Evolutionary conservation across 2,888 invertebrate genomes (phyloP).

Genomic region (Ellobium chinense): DNA sequence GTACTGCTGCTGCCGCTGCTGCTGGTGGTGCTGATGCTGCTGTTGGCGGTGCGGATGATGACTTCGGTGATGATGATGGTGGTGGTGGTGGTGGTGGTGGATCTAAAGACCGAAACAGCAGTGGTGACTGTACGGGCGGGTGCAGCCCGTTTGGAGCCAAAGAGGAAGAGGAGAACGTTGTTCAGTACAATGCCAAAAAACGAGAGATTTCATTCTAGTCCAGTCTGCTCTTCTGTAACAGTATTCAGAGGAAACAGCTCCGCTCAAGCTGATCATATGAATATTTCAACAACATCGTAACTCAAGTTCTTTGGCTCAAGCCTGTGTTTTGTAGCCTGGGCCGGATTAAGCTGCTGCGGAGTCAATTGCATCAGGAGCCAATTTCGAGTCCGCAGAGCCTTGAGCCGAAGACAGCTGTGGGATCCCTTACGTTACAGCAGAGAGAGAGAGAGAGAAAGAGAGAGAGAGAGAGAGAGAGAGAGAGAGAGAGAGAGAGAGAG

Average conservation of each 20-base stretch:
- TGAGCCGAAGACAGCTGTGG: too few relatives aligned
- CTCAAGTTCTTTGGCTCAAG: too few relatives aligned
- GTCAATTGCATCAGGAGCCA: too few relatives aligned
- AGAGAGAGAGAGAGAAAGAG: constrained; percentile 7
- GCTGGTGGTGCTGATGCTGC: not conserved
- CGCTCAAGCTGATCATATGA: too few relatives aligned
- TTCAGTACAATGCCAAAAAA: constrained; percentile 13
- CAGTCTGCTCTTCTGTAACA: too few relatives aligned
- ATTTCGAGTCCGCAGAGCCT: too few relatives aligned
- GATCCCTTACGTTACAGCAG: not conserved
- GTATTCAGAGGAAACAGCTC: too few relatives aligned
- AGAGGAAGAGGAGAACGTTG: not conserved
- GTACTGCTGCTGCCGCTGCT: not conserved
- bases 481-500: constrained; percentile 22
- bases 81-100: not conserved
- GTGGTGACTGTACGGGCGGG: not conserved
- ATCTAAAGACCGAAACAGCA: not conserved
- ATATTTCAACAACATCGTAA: too few relatives aligned
- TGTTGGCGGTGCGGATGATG: not conserved
- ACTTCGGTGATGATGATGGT: not conserved
- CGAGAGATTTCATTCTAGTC: constrained; percentile 23
- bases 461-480: constrained; percentile 1
- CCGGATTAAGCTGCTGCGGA: too few relatives aligned
- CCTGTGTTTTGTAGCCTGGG: too few relatives aligned
- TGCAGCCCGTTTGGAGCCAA: not conserved